Base-by-base conservation (phyloP, 2,888 invertebrate genomes). In the Acrocyrtus sp. region DNA sequence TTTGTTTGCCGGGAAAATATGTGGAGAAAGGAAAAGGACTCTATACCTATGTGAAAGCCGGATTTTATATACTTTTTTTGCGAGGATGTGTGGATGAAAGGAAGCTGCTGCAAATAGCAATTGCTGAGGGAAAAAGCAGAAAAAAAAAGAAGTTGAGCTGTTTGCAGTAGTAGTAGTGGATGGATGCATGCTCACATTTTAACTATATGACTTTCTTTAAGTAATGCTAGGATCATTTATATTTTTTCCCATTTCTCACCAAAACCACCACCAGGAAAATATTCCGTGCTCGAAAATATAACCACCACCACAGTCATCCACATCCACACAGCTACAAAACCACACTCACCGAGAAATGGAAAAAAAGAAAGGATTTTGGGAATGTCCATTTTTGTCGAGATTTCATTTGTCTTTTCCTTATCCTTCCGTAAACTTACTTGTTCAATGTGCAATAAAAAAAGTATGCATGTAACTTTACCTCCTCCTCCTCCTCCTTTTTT, bases 371-470 rank as follows among this genome's bases (percentile, higher is more conserved):
- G 67, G 66, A 66, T 66, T 66, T 57, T 3, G 45, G 26, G 67
- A 67, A 67, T 67, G 67, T 51, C 67, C 67, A 67, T 67, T 67
- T 67, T 58, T 67, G 67, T 67, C 67, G 51, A 67, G 67, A 67
- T 67, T 67, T 67, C 67, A 67, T 67, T 67, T 67, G 67, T 67
- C 67, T 67, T 67, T 43, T 34, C 39, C 58, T 67, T 67, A 67
- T 67, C 67, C 67, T 50, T 27, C 19, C n/a, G 19, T 26, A n/a
- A n/a, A n/a, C 43, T 43, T 56, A 57, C 57, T 66, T 57, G 58
- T 48, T 51, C 67, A 57, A 50, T 58, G 58, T 51, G 51, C 41
- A 67, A 58, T 67, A 58, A 51, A 58, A 43, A 39, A 1, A 17
- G 17, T 47, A 17, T 24, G 22, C 3, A n/a, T 29, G 27, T 17